Evolutionary conservation across 2,113 vertebrate genomes (phyloP).

Genomic region (Proteles cristata): DNA sequence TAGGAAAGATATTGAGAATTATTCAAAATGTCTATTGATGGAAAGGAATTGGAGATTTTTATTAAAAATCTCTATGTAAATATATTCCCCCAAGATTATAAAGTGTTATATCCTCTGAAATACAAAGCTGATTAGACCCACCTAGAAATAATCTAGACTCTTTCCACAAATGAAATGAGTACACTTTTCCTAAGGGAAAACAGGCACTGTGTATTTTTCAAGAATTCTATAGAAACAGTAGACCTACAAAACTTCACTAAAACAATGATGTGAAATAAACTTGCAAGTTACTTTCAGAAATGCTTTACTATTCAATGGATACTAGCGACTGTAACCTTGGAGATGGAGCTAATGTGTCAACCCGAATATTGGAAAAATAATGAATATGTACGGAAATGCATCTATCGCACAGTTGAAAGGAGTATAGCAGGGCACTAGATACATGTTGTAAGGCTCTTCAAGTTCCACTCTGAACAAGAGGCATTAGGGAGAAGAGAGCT

Average conservation of each 20-base stretch:
- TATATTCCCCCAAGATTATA: constrained; percentile 23
- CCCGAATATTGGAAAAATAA: not conserved
- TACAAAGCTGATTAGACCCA: constrained; percentile 43
- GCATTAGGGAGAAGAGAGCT: not conserved
- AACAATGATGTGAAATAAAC: constrained; percentile 1
- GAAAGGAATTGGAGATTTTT: constrained; percentile 30
- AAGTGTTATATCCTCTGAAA: constrained; percentile 42
- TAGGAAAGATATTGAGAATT: constrained; percentile 50
- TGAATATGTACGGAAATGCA: not conserved
- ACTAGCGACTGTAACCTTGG: not conserved
- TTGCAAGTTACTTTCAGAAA: not conserved
- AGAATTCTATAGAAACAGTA: constrained; percentile 14
- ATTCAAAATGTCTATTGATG: constrained; percentile 16
- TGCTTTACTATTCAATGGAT: not conserved
- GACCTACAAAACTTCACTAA: not conserved
- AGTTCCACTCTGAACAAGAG: not conserved
- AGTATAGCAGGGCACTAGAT: not conserved
- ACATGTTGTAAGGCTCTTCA: not conserved
- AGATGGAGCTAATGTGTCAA: not conserved
- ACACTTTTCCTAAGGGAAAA: constrained; percentile 13
- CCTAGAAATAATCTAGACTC: constrained; percentile 41
- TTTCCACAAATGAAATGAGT: constrained; percentile 54
- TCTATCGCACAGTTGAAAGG: not conserved
- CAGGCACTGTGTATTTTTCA: constrained; percentile 23
- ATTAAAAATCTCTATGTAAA: constrained; percentile 55